A percentile compares a stretch with the other conserved stretches of the same genome.
These are phyloP conservation scores for Xanthorhoe designata DNA, from an alignment of 2,888 invertebrate genomes.

Conservation along the genomic window DNA sequence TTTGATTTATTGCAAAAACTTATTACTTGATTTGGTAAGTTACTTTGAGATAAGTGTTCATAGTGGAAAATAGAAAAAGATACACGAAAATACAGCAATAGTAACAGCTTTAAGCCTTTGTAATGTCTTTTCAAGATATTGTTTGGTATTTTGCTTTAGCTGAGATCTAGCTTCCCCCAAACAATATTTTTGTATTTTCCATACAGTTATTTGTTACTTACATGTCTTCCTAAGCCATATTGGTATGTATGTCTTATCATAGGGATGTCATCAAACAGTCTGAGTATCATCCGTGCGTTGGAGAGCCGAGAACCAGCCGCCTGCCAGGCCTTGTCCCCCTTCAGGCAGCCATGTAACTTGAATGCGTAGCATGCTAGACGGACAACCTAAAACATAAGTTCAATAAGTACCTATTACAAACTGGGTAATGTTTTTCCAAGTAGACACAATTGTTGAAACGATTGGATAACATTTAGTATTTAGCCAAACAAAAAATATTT, in stretches of 20 bases:
- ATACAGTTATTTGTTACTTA: slow-evolving; percentile 53
- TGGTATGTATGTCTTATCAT: slow-evolving; percentile 90
- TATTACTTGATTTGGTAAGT: no score
- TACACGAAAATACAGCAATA: no score
- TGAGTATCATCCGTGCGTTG: slow-evolving; percentile 90
- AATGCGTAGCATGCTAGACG: slow-evolving; percentile 91
- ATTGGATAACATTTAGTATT: no score
- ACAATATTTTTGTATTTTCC: not conserved
- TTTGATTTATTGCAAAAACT: no score
- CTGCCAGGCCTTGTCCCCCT: slow-evolving; percentile 85
- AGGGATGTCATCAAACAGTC: slow-evolving; percentile 94
- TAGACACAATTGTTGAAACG: no score
- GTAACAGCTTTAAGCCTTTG: no score
- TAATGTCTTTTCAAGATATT: no score
- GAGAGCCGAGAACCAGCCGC: slow-evolving; percentile 90
- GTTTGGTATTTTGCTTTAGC: no score
- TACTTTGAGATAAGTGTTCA: no score
- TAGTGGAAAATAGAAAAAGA: no score
- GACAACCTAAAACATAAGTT: slow-evolving; percentile 83
- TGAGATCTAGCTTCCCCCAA: no score
- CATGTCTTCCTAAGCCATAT: slow-evolving; percentile 89
- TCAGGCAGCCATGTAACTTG: slow-evolving; percentile 88
- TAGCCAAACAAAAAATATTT: no score
- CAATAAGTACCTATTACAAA: not conserved
- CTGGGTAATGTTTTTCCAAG: not conserved